Base-by-base conservation (phyloP, 1,140 invertebrate genomes). In the Drosophila varians region DNA sequence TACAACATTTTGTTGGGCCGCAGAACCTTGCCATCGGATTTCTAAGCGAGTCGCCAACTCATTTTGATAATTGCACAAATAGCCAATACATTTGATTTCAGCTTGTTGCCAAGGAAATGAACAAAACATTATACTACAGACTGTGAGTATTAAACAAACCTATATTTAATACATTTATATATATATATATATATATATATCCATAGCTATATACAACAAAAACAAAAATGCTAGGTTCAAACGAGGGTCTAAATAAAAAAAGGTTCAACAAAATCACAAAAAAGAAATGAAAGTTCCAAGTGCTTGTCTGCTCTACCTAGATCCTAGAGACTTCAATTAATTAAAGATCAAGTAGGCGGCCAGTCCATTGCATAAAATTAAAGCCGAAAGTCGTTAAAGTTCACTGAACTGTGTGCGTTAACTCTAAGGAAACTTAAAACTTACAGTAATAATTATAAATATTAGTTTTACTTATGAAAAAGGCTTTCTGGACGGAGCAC, bases 1-100 rank as follows among this genome's bases (percentile, higher is more conserved):
- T 87, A 77, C 66, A 84, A 80, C 73, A 74, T 65, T 49, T 48
- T 47, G 54, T 49, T 34, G 77, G 66, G 40, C 56, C 54, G 48
- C 47, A 18, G 43, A 57, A 19, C 19, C 57, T 34, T 19, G 18
- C 19, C 19, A 11, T 19, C 25, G 46, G 18, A 5, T 36, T 14
- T 31, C 18, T 26, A 40, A 11, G 4, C 47, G 36, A 40, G 56
- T 65, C 71, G 31, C 65, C 55, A 76, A 73, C 55, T 52, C 64
- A 61, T 74, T 75, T 76, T 60, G 57, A 82, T 68, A 77, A 87
- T 87, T 87, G 82, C 82, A 87, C 82, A 87, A 88, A 48, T 87
- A 88, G 82, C 82, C 82, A 87, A 88, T 87, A 61, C 53, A 64
- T 87, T 64, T 84, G 72, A 47, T 84, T 78, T 68, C 46, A 47